Conservation (phyloP, 2,888 invertebrate species). For the Brachyptera risi region DNA sequence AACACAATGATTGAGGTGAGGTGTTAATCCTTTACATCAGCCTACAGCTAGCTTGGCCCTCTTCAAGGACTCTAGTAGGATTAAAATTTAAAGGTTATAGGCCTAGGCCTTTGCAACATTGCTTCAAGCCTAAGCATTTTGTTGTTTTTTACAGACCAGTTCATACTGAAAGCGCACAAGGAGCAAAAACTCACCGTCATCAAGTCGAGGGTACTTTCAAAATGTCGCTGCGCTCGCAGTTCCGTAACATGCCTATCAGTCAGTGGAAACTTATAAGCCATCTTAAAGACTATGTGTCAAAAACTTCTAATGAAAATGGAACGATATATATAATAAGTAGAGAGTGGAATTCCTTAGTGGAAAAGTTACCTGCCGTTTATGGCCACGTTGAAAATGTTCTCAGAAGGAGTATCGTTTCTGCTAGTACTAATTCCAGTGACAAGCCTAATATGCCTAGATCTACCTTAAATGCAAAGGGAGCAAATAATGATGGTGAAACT, state of each 20-base stretch:
- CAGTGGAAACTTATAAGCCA: conserved; percentile 50
- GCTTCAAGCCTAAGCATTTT: not conserved
- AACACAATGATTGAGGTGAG: too few species aligned
- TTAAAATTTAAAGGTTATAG: too few species aligned
- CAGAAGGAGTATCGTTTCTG: conserved; percentile 3
- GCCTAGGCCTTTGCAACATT: too few species aligned
- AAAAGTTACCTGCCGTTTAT: conserved; percentile 47
- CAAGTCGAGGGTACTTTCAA: too few species aligned
- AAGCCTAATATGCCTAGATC: too few species aligned
- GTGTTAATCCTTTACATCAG: too few species aligned
- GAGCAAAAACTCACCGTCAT: too few species aligned
- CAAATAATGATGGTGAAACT: conserved; percentile 27
- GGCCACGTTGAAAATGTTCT: conserved; percentile 38
- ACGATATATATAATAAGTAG: conserved; percentile 48
- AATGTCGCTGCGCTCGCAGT: too few species aligned
- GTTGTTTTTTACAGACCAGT: conserved; percentile 36
- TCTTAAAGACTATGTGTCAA: conserved; percentile 47
- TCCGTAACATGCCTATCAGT: conserved; percentile 42
- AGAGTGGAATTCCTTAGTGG: conserved; percentile 50
- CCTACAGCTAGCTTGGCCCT: too few species aligned
- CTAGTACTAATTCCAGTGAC: too few species aligned
- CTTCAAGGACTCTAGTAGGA: too few species aligned
- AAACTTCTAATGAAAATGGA: conserved; percentile 46
- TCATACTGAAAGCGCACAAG: conserved; percentile 35
- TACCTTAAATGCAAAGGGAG: too few species aligned